Evolutionary conservation across 2,113 vertebrate genomes (phyloP), one percentile per base, ranked within the genome.

Genomic region (Neogobius melanostomus): DNA sequence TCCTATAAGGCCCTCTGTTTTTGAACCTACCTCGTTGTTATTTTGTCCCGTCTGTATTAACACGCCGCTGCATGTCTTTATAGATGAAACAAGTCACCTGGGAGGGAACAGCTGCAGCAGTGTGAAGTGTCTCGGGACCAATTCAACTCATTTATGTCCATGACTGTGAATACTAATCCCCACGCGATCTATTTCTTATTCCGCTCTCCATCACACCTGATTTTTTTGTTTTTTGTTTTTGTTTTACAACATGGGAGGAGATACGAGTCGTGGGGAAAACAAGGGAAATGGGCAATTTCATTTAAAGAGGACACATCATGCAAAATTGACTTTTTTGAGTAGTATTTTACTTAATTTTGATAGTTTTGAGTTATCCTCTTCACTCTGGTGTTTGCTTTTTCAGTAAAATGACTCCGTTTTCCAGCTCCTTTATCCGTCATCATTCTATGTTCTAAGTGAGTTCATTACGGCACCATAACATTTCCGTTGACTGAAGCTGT

Each of bases 41-140:
- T 72, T 43, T 48, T 44, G 48, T 11, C 9, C 7, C 8, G 36
- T 56, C 69, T 59, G 43, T 60, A 63, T 64, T 70, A 82, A 77
- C 77, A 66, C 21, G 68, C 47, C 3, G 53, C 71, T 83, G 50
- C 72, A 77, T 75, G 69, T 89, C 83, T 87, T 87, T 84, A 80
- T 82, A 84, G 77, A 82, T 84, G 76, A 80, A 86, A 87, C 81
- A 79, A 85, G 78, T 88, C 89, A 88, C 85, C 79, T 89, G 88
- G 88, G 85, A 91, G 48, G 77, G 83, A 80, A 75, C 82, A 89
- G 80, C 86, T 89, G 89, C 80, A 81, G 81, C 85, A 71, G 77
- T 81, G 84, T 75, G 52, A 67, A 68, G 79, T 61, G 72, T 72
- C 85, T 82, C 69, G 86, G 82, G 81, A 89, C 72, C 84, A 79